phyloP scores from a whole-genome alignment of 2,113 vertebrate species.

The Stictonetta naevosa region DNA sequence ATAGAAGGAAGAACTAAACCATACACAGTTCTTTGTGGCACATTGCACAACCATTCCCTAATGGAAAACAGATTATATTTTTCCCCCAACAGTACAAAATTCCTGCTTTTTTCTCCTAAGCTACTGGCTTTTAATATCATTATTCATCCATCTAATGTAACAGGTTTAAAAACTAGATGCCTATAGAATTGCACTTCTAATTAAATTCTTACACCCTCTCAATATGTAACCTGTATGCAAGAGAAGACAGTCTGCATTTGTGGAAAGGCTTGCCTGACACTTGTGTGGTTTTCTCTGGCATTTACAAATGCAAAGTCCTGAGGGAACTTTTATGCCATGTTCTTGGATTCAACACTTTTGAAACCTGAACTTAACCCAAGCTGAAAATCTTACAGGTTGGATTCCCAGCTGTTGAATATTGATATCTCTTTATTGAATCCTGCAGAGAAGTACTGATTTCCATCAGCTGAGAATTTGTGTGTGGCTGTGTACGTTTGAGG shows the following conservation, averaged over 20 bases:
- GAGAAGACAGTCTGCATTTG: not conserved
- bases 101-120: not conserved
- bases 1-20: not conserved
- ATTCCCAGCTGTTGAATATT: not conserved
- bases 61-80: not conserved
- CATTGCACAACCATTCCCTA: not conserved
- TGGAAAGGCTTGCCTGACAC: not conserved
- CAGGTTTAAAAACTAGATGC: not conserved
- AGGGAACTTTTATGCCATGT: not conserved
- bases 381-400: not conserved
- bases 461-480: not conserved
- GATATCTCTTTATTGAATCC: slow-evolving; percentile 11
- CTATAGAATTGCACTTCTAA: not conserved
- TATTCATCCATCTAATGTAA: not conserved
- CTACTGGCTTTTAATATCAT: slow-evolving; percentile 42
- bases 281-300: not conserved
- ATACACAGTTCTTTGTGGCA: not conserved
- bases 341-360: not conserved
- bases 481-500: not conserved
- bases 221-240: not conserved
- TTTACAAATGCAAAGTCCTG: not conserved
- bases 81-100: not conserved
- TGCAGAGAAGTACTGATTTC: slow-evolving; percentile 20
- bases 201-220: not conserved
- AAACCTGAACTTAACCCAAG: slow-evolving; percentile 1